Conservation (phyloP, 2,113 vertebrate species). For the Gila orcuttii region DNA sequence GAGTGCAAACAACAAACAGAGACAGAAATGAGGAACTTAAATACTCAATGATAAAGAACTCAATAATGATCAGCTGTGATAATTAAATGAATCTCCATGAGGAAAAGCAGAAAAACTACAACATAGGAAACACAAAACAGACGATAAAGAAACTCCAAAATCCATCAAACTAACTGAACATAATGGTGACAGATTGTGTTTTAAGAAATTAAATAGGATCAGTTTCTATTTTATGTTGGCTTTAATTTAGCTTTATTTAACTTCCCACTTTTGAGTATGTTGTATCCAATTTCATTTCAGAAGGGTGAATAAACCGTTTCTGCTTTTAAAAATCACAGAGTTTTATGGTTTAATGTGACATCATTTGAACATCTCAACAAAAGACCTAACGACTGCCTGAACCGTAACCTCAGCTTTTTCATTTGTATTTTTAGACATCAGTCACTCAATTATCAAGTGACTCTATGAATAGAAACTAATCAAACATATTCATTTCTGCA, state of each 20-base stretch:
- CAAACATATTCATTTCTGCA: not conserved
- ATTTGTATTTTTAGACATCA: constrained; percentile 32
- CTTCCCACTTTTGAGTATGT: not conserved
- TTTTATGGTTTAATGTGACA: not conserved
- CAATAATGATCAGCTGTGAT: too few relatives aligned
- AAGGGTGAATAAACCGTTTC: not conserved
- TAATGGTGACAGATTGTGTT: not conserved
- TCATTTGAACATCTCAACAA: constrained; percentile 17
- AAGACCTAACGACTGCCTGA: not conserved
- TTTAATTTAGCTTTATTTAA: not conserved
- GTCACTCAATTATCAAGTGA: constrained; percentile 4
- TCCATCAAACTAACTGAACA: too few relatives aligned
- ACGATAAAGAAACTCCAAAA: too few relatives aligned
- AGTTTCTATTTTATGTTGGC: not conserved
- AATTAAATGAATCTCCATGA: too few relatives aligned
- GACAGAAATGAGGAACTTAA: too few relatives aligned
- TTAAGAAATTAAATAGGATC: not conserved
- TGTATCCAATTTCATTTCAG: not conserved
- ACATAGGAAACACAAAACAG: too few relatives aligned
- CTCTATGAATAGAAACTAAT: constrained; percentile 33
- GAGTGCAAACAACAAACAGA: too few relatives aligned
- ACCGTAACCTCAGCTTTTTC: not conserved
- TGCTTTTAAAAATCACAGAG: not conserved
- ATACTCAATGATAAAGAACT: too few relatives aligned
- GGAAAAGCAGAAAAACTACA: too few relatives aligned